phyloP scores from a whole-genome alignment of 1,140 invertebrate genomes.

The Drosophila obscura region DNA sequence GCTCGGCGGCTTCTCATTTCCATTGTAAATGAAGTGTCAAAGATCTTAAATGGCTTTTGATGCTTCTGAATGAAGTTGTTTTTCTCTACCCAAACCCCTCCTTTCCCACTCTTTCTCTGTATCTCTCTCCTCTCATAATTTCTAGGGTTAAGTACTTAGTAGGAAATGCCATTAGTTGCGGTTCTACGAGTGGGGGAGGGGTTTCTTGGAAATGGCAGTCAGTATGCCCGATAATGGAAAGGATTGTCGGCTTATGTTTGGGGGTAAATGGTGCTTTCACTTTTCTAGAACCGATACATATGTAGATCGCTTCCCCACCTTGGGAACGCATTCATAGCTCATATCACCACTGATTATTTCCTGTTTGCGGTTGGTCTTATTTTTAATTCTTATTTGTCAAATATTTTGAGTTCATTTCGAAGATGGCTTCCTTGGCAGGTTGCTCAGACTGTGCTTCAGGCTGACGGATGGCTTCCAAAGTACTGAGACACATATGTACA shows the following conservation, averaged over 20 bases:
- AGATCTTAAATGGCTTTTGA: slow-evolving; percentile 82
- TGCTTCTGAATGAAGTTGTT: slow-evolving; percentile 79
- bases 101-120: slow-evolving; percentile 22
- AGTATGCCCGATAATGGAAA: slow-evolving; percentile 5
- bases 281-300: no score
- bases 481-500: background rate
- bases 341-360: slow-evolving; percentile 21
- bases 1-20: slow-evolving; percentile 62
- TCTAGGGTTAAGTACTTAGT: slow-evolving; percentile 53
- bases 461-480: slow-evolving; percentile 22
- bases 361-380: slow-evolving; percentile 60
- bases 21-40: slow-evolving; percentile 83
- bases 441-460: slow-evolving; percentile 26
- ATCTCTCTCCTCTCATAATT: slow-evolving; percentile 18
- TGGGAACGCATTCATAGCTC: slow-evolving; percentile 14
- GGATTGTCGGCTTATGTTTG: slow-evolving; percentile 2
- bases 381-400: slow-evolving; percentile 65
- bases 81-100: slow-evolving; percentile 46
- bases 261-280: slow-evolving; percentile 12
- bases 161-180: slow-evolving; percentile 49
- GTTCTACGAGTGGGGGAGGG: slow-evolving; percentile 21
- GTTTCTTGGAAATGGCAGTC: slow-evolving; percentile 34
- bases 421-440: slow-evolving; percentile 55
- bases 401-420: slow-evolving; percentile 52
- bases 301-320: slow-evolving; percentile 17